Base-by-base conservation (phyloP, 2,888 invertebrate genomes). In the Scrobipalpa costella region DNA sequence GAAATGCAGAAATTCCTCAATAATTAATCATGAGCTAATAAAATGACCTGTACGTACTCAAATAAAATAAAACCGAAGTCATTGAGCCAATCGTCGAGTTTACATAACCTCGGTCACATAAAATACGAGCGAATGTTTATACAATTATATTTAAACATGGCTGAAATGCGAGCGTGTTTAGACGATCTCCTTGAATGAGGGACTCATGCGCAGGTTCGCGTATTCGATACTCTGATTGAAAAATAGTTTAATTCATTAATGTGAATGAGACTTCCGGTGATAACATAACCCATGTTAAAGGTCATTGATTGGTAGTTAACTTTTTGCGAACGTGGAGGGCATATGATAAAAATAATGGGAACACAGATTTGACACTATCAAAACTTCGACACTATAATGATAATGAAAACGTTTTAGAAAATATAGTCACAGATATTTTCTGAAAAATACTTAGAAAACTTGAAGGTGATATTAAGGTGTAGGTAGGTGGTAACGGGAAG, bases 131-230 rank as follows among this genome's bases (percentile, higher is more conserved):
- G 66, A 71, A 70, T 88, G 88, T 88, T 88, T 88, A 85, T 79
- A 83, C 73, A 79, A 74, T 72, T 72, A 79, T 38, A 77, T 74
- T 80, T 83, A 78, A 86, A 86, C 84, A 86, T 68, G 74, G 72
- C 64, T 71, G 79, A 65, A 80, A 88, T 78, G 67, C 64, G 88
- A 88, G 63, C 71, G 67, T 90, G 90, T 90, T 90, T 89, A 88
- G 90, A 85, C 90, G 86, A 88, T 88, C 85, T 84, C 77, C 73
- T 71, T 88, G 81, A 88, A 88, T 89, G 89, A 80, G 69, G 74
- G 86, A 5, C 44, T 44, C 73, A 83, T 87, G 21, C 50, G 19
- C 55, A 15, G 19, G 49, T 19, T 7, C 34, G 33, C 49, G 15
- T 34, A 8, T 15, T 15, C 55, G 33, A 11, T 15, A 27, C n/a